These are phyloP conservation scores for Odontophorus gujanensis DNA, from an alignment of 2,113 vertebrate genomes.

Conservation along the genomic window DNA sequence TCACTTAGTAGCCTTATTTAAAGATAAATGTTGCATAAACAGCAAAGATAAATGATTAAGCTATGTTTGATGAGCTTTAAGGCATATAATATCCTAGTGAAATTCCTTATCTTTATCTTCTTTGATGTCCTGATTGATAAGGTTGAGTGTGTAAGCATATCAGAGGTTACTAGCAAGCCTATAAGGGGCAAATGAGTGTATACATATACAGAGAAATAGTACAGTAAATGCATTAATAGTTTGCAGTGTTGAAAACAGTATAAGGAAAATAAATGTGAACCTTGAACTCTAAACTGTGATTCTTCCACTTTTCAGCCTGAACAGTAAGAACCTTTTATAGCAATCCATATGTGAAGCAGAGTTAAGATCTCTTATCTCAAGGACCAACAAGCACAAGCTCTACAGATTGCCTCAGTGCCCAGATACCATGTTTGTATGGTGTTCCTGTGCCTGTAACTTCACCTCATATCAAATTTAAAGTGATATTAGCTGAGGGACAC, in stretches of 20 bases:
- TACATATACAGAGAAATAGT: rapidly evolving
- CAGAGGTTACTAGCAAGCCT: neutral
- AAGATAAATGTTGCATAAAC: neutral
- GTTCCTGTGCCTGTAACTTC: neutral
- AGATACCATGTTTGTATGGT: rapidly evolving
- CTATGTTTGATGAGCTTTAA: neutral
- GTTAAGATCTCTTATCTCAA: neutral
- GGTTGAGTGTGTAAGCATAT: rapidly evolving
- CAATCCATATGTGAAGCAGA: neutral
- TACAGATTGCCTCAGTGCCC: neutral
- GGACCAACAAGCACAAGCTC: neutral
- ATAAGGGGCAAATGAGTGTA: neutral
- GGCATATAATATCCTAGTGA: neutral
- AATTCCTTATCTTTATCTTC: neutral
- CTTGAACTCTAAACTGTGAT: neutral
- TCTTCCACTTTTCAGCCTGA: neutral
- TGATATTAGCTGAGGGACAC: rapidly evolving
- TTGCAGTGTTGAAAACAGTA: neutral
- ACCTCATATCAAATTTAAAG: neutral
- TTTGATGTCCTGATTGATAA: neutral
- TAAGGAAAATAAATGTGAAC: neutral
- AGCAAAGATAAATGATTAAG: neutral
- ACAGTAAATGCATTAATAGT: neutral
- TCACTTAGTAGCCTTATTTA: neutral
- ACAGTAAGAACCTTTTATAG: neutral